These are phyloP conservation scores for Luidia sarsii DNA, from an alignment of 53 echinoderm and acorn worm species.

Conservation along the genomic window DNA sequence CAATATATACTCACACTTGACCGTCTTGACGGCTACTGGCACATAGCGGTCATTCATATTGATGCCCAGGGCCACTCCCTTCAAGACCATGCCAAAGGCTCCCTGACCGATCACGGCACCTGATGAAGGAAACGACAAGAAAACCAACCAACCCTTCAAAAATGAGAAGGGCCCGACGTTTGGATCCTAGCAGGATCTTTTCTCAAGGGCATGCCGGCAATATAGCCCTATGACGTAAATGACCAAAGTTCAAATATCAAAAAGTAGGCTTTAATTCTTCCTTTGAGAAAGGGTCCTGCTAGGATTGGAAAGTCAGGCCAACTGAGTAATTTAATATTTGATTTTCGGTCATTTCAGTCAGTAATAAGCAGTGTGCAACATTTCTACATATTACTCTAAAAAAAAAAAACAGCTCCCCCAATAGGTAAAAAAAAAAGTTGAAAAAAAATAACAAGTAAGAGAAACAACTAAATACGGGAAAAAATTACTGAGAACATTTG, in stretches of 20 bases:
- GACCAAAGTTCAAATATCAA: too few relatives aligned
- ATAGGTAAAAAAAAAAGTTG: not conserved
- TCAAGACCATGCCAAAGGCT: constrained; percentile 90
- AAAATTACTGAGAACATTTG: not conserved
- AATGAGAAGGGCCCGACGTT: not conserved
- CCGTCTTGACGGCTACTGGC: constrained; percentile 82
- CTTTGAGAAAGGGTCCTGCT: too few relatives aligned
- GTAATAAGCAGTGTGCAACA: too few relatives aligned
- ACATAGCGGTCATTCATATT: constrained; percentile 63
- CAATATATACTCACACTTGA: constrained; percentile 85
- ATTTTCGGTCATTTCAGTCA: too few relatives aligned
- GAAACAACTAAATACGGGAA: not conserved
- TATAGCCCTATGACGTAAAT: too few relatives aligned
- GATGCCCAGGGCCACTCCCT: constrained; percentile 87
- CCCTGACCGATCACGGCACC: constrained; percentile 85
- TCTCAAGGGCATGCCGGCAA: too few relatives aligned
- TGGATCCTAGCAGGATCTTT: too few relatives aligned
- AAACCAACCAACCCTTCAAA: not conserved
- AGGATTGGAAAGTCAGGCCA: too few relatives aligned
- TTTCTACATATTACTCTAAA: too few relatives aligned
- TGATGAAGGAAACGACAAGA: constrained; percentile 1
- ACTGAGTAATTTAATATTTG: too few relatives aligned
- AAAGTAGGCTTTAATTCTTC: too few relatives aligned
- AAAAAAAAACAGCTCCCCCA: too few relatives aligned
- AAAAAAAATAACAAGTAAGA: not conserved